phyloP scores from a whole-genome alignment of 2,888 invertebrate species.

The Nasonovia ribisnigri region DNA sequence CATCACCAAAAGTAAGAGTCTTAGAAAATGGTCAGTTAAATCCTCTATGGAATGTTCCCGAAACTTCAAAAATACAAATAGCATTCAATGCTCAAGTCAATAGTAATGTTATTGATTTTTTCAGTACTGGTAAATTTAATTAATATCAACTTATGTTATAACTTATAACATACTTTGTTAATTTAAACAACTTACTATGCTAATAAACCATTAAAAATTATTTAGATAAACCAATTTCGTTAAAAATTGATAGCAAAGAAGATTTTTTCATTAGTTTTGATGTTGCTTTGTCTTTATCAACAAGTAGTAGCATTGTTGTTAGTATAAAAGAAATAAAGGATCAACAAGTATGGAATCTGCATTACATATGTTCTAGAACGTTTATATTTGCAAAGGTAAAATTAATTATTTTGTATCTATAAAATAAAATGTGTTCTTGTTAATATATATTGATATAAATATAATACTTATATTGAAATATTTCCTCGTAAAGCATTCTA shows the following conservation, averaged over 20 bases:
- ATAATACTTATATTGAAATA: neutral
- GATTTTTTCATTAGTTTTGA: slow-evolving; percentile 80
- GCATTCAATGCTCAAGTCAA: slow-evolving; percentile 37
- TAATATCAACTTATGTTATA: neutral
- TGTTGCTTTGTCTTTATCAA: slow-evolving; percentile 79
- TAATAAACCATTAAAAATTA: neutral
- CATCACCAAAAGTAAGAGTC: slow-evolving; percentile 80
- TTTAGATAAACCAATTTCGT: slow-evolving; percentile 76
- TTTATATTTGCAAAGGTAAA: slow-evolving; percentile 57
- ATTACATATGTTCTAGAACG: slow-evolving; percentile 75
- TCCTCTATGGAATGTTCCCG: slow-evolving; percentile 81
- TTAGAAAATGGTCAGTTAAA: slow-evolving; percentile 83
- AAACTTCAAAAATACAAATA: slow-evolving; percentile 69
- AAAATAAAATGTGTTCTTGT: neutral
- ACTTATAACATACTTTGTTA: neutral
- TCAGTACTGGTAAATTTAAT: slow-evolving; percentile 65
- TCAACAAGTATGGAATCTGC: slow-evolving; percentile 82
- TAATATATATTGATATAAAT: neutral
- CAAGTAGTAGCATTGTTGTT: slow-evolving; percentile 86
- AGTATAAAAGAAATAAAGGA: slow-evolving; percentile 81
- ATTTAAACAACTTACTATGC: neutral
- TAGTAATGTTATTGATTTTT: slow-evolving; percentile 66
- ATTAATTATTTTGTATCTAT: neutral
- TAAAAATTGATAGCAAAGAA: slow-evolving; percentile 78
- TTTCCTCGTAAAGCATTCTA: neutral